Percentiles rank a stretch among this genome's conserved stretches.
Conservation (phyloP, 2,797 vertebrate species). For the Coccyzus lansbergi region DNA sequence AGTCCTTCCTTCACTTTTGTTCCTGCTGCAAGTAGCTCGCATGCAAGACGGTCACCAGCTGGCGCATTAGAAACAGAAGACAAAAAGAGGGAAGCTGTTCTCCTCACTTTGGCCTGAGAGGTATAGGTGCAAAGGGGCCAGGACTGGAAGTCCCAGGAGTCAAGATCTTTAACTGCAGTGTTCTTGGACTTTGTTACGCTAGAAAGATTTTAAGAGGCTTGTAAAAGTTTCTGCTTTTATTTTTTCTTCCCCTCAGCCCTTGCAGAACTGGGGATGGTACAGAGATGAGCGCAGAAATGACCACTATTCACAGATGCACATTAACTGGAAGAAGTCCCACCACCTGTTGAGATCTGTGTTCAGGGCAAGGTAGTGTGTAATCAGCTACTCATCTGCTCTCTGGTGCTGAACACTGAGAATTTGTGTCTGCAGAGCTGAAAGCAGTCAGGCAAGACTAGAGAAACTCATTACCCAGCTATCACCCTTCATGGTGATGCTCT, state of each 20-base stretch:
- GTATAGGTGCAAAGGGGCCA: neutral
- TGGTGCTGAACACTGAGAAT: neutral
- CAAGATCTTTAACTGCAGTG: neutral
- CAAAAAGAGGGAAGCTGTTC: neutral
- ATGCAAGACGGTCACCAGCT: neutral
- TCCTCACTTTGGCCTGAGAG: neutral
- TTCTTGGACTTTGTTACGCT: neutral
- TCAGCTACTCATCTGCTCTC: constrained; percentile 54
- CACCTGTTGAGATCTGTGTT: constrained; percentile 19
- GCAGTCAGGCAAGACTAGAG: constrained; percentile 67
- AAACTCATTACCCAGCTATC: constrained; percentile 65
- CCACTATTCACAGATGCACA: neutral
- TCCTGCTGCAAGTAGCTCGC: neutral
- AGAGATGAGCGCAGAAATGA: neutral
- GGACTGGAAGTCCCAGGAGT: neutral
- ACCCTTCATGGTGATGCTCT: neutral
- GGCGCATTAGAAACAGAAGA: neutral
- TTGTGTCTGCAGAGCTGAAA: neutral
- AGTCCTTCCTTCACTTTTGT: neutral
- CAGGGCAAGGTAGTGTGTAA: constrained; percentile 19
- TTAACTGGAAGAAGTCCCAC: constrained; percentile 13
- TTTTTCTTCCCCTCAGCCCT: neutral
- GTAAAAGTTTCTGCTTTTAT: neutral
- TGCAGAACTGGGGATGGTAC: neutral
- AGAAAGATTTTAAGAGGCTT: neutral